Evolutionary conservation across 2,888 invertebrate species (phyloP).

Genomic region (Vanessa cardui): DNA sequence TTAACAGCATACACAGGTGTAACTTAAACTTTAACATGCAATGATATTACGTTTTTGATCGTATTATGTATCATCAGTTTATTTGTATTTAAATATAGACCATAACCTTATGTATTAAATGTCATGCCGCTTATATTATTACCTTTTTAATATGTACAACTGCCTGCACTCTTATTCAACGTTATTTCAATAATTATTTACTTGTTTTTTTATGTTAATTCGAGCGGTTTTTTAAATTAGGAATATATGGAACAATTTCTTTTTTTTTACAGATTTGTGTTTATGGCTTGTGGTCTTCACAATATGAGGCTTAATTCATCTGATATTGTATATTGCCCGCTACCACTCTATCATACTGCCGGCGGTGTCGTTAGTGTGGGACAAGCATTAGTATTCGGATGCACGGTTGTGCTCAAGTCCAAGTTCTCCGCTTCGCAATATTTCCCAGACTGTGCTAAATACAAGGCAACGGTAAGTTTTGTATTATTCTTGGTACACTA

Average conservation of each 20-base stretch:
- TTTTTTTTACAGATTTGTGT: conserved; percentile 85
- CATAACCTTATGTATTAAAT: too few relatives aligned
- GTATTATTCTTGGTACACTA: background rate
- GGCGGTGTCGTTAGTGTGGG: conserved; percentile 95
- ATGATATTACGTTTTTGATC: too few relatives aligned
- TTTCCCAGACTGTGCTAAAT: conserved; percentile 95
- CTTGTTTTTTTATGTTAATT: conserved; percentile 8
- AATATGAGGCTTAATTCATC: conserved; percentile 84
- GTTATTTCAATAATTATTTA: background rate
- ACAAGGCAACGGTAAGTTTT: conserved; percentile 94
- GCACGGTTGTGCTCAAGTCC: conserved; percentile 90
- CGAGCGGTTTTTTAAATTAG: background rate
- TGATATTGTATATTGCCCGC: conserved; percentile 93
- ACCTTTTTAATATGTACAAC: too few relatives aligned
- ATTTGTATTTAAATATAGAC: too few relatives aligned
- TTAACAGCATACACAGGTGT: too few relatives aligned
- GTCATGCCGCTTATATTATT: too few relatives aligned
- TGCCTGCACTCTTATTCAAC: too few relatives aligned
- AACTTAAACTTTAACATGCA: too few relatives aligned
- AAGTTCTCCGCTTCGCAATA: conserved; percentile 98
- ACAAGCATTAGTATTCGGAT: conserved; percentile 90
- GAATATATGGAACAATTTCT: background rate
- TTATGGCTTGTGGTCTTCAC: conserved; percentile 88
- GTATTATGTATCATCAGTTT: too few relatives aligned
- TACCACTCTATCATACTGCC: conserved; percentile 98